phyloP scores from a whole-genome alignment of 2,113 vertebrate genomes.

The Passer montanus region DNA sequence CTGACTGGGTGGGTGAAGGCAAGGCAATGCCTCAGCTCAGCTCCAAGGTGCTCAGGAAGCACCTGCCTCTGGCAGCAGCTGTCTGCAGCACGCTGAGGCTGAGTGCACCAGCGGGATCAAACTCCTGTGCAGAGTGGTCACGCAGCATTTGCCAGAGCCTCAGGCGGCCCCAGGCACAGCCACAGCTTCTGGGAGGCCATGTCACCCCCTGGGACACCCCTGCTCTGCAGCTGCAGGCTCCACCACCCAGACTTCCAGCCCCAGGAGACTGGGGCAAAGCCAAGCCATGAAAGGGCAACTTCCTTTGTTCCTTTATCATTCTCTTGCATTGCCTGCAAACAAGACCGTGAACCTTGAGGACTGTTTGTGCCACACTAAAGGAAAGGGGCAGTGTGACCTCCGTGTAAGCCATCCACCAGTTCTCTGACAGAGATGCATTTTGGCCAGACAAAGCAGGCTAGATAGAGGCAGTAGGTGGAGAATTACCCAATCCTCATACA shows the following conservation, averaged over 20 bases:
- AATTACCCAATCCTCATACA: not conserved
- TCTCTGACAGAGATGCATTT: not conserved
- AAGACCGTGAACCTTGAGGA: fast-evolving
- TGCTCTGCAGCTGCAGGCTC: not conserved
- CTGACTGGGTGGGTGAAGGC: not conserved
- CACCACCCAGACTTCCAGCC: not conserved
- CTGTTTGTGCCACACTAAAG: not conserved
- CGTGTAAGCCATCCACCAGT: not conserved
- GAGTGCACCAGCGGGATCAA: fast-evolving
- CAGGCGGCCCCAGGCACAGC: not conserved
- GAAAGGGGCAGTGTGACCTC: not conserved
- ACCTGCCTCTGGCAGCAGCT: not conserved
- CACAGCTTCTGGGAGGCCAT: not conserved
- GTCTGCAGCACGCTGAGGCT: not conserved
- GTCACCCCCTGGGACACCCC: not conserved
- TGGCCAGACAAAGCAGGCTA: not conserved
- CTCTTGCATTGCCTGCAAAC: not conserved
- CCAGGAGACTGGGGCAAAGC: not conserved
- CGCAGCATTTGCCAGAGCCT: not conserved
- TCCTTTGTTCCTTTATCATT: not conserved
- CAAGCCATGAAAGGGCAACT: not conserved
- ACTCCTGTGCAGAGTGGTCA: not conserved
- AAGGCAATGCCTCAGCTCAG: not conserved
- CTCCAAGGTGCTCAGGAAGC: not conserved
- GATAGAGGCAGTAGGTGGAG: not conserved